Evolutionary conservation across 2,797 vertebrate species (phyloP).

Genomic region (Heliangelus exortis): DNA sequence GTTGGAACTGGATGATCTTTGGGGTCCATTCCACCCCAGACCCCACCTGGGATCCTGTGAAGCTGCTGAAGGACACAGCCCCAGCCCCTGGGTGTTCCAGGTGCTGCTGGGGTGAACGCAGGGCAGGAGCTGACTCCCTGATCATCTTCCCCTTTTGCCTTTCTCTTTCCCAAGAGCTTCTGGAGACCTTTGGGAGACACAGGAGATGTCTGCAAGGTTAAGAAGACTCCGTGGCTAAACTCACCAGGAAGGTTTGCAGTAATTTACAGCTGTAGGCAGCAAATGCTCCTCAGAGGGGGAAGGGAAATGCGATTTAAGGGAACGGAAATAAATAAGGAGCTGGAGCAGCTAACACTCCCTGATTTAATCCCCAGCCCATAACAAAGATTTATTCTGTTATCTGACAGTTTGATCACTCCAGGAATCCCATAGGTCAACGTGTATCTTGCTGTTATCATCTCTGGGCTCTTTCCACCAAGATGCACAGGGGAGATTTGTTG

Average conservation of each 20-base stretch:
- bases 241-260: slow-evolving; percentile 32
- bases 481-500: background rate
- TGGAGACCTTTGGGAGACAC: background rate
- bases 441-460: slow-evolving; percentile 45
- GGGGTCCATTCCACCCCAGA: too few relatives aligned
- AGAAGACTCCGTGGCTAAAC: slow-evolving; percentile 15
- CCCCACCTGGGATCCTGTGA: too few relatives aligned
- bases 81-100: fast-evolving
- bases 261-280: slow-evolving; percentile 63
- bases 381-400: slow-evolving; percentile 66
- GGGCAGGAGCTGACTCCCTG: background rate
- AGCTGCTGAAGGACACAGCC: background rate
- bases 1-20: too few relatives aligned
- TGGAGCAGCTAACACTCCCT: slow-evolving; percentile 15
- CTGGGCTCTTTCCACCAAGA: slow-evolving; percentile 26
- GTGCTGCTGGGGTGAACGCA: background rate
- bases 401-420: slow-evolving; percentile 63
- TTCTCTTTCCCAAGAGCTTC: background rate
- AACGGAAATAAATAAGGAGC: slow-evolving; percentile 64
- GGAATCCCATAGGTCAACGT: slow-evolving; percentile 56
- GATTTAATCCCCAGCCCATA: slow-evolving; percentile 63
- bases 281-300: slow-evolving; percentile 17
- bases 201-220: slow-evolving; percentile 65
- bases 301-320: slow-evolving; percentile 61
- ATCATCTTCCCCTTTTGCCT: background rate